Conservation (phyloP, 2,888 invertebrate species). For the Drosophila niveifrons region DNA sequence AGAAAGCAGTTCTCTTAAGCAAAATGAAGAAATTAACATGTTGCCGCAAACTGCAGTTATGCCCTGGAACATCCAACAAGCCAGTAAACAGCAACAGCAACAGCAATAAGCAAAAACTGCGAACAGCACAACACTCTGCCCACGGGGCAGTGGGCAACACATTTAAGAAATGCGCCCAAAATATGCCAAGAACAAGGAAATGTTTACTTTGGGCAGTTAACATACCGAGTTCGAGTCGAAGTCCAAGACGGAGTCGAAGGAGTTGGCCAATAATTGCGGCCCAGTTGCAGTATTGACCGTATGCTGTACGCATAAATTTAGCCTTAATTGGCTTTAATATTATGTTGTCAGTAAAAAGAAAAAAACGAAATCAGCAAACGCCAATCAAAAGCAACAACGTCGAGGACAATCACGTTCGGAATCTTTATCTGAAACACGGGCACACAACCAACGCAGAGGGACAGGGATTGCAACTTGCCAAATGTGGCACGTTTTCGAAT, state of each 20-base stretch:
- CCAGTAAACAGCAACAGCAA: slow-evolving; percentile 23
- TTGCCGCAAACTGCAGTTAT: slow-evolving; percentile 75
- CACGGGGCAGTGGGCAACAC: slow-evolving; percentile 41
- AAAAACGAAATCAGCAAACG: slow-evolving; percentile 60
- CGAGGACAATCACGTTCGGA: slow-evolving; percentile 53
- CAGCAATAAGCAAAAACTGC: slow-evolving; percentile 30
- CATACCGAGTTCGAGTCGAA: slow-evolving; percentile 51
- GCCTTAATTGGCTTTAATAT: slow-evolving; percentile 81
- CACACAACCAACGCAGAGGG: slow-evolving; percentile 14
- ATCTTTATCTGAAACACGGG: slow-evolving; percentile 53
- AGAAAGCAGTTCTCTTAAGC: slow-evolving; percentile 25
- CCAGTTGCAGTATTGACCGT: slow-evolving; percentile 58
- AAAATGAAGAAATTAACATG: slow-evolving; percentile 77
- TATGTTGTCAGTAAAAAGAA: slow-evolving; percentile 74
- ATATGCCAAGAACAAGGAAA: slow-evolving; percentile 74
- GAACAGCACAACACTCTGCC: slow-evolving; percentile 22
- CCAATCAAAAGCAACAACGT: slow-evolving; percentile 72
- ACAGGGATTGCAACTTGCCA: slow-evolving; percentile 57
- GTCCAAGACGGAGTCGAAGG: neutral
- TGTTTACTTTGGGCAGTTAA: slow-evolving; percentile 77
- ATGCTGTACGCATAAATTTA: slow-evolving; percentile 79
- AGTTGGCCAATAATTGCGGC: slow-evolving; percentile 40
- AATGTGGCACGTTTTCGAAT: slow-evolving; percentile 76
- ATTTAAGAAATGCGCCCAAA: slow-evolving; percentile 71
- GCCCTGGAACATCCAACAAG: slow-evolving; percentile 55